Evolutionary conservation across 2,888 invertebrate species (phyloP).

Genomic region (Melanotus villosus): DNA sequence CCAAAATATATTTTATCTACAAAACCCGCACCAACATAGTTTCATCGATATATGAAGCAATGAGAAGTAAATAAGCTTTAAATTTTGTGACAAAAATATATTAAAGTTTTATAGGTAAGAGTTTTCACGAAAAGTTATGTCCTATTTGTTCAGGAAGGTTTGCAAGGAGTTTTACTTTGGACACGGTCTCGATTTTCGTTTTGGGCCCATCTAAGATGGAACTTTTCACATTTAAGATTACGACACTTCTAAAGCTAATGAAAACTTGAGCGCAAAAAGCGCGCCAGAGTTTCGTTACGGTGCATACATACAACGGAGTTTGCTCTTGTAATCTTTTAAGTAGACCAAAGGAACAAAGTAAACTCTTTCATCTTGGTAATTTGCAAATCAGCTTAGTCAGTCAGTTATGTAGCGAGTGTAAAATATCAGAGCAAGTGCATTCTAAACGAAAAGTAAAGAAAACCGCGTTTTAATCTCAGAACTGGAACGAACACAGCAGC

Average conservation of each 20-base stretch:
- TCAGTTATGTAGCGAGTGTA: conserved; percentile 27
- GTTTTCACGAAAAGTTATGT: conserved; percentile 14
- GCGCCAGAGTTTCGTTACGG: conserved; percentile 15
- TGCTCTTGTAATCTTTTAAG: conserved; percentile 27
- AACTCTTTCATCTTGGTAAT: conserved; percentile 30
- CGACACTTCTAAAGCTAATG: conserved; percentile 38
- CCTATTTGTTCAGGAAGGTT: conserved; percentile 19
- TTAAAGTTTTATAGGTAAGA: conserved; percentile 10
- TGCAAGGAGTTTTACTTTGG: conserved; percentile 20
- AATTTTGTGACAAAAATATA: too few species aligned
- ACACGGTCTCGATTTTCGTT: conserved; percentile 26
- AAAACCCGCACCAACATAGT: too few species aligned
- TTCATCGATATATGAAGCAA: too few species aligned
- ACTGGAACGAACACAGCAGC: conserved; percentile 11
- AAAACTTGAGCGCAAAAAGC: conserved; percentile 26
- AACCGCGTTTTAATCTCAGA: conserved; percentile 33
- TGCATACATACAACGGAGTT: conserved; percentile 23
- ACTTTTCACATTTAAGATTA: conserved; percentile 40
- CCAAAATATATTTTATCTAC: too few species aligned
- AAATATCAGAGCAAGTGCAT: conserved; percentile 22
- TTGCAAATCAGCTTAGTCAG: conserved; percentile 39
- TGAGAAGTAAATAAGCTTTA: too few species aligned
- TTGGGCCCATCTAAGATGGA: conserved; percentile 24
- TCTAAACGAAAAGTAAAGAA: conserved; percentile 28
- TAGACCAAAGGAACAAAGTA: conserved; percentile 29